Evolutionary conservation across 2,888 invertebrate genomes (phyloP).

Genomic region (Troides aeacus): DNA sequence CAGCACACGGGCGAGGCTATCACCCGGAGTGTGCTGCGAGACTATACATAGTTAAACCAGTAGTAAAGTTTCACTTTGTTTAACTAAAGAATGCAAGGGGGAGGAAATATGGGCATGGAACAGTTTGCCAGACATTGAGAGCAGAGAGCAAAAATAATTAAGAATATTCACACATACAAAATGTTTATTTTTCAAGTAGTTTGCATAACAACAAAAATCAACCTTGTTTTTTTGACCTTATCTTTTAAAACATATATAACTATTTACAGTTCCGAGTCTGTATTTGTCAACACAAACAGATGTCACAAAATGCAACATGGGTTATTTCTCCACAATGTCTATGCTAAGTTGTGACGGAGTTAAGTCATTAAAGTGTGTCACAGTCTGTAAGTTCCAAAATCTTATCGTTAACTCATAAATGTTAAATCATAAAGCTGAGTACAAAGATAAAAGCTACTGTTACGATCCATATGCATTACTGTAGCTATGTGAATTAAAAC

Average conservation of each 20-base stretch:
- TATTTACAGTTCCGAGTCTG: constrained; percentile 78
- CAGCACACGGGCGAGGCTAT: not conserved
- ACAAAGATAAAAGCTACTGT: constrained; percentile 76
- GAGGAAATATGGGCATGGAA: constrained; percentile 37
- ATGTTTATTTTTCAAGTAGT: constrained; percentile 79
- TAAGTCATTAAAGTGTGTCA: constrained; percentile 72
- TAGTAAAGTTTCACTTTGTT: too few species aligned
- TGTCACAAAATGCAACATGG: constrained; percentile 77
- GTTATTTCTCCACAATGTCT: constrained; percentile 71
- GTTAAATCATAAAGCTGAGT: constrained; percentile 74
- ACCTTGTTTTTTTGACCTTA: constrained; percentile 78
- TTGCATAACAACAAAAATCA: constrained; percentile 81
- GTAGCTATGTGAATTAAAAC: constrained; percentile 68
- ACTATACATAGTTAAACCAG: too few species aligned
- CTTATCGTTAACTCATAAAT: constrained; percentile 59
- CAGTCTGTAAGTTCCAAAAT: constrained; percentile 66
- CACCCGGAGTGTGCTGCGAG: too few species aligned
- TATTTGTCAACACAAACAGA: constrained; percentile 76
- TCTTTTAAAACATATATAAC: constrained; percentile 76
- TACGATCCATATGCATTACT: constrained; percentile 62
- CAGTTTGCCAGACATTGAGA: constrained; percentile 30
- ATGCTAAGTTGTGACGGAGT: constrained; percentile 78
- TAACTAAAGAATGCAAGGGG: constrained; percentile 32
- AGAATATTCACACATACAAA: constrained; percentile 77
- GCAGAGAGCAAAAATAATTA: constrained; percentile 51